Evolutionary conservation across 1,140 invertebrate species (phyloP), one percentile per base, ranked within the genome.

Genomic region (Neodiprion virginianus): DNA sequence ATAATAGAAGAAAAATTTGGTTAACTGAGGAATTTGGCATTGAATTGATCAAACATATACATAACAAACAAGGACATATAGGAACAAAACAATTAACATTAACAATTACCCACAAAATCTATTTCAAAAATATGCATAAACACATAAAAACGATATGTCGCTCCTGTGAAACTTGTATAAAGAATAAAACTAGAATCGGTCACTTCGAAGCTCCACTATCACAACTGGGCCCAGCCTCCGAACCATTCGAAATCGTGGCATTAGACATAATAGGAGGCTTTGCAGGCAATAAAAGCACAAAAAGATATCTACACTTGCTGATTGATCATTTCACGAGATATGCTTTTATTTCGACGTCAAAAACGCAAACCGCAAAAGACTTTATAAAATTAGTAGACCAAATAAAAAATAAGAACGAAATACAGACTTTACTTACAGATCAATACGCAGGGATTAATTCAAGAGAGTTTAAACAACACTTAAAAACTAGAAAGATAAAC

Each of bases 1-100:
- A 78, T 76, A 74, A 78, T 65, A 78, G 47, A 78, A 71, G 75
- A 50, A 78, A 78, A 76, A 78, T 78, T 47, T 78, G 74, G 77
- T 12, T 78, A 76, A 76, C 73, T 23, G 77, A 78, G 71, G 71
- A 76, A 40, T 76, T 72, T 67, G 76, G 76, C 7, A 78, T 40
- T 8, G 66, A 68, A 48, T 47, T 76, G 53, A 61, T 76, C 47
- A 69, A 71, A 67, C 40, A 76, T n/a, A 48, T 75, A 72, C 74
- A 75, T 75, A 66, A 23, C 53, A 12, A 67, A 9, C 66, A 75
- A 50, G 73, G 76, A 21, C 76, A 77, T 17, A 75, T 77, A 48
- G 73, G 73, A 9, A 23, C 23, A 71, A 77, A 77, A 69, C 76
- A 77, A 23, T 65, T 77, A 17, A 72, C 53, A 53, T 70, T 77